Percentiles rank a stretch among this genome's conserved stretches.
phyloP scores from a whole-genome alignment of 2,888 invertebrate genomes.

The Operophtera brumata region DNA sequence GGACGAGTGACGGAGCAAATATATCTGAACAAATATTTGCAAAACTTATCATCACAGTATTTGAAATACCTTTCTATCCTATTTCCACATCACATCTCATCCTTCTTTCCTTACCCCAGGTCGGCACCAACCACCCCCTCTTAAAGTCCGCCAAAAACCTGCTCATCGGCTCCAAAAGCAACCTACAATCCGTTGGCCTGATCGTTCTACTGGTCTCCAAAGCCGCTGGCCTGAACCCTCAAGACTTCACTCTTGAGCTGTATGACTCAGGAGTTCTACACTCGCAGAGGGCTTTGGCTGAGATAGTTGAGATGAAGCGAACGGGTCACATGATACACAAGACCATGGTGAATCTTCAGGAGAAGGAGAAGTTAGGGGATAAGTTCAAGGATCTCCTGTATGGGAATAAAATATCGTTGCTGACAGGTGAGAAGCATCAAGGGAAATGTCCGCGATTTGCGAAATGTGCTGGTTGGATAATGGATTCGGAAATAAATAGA shows the following conservation, averaged over 20 bases:
- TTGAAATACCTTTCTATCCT: too few species aligned
- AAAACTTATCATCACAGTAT: too few species aligned
- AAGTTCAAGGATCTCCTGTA: conserved; percentile 66
- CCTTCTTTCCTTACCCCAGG: conserved; percentile 47
- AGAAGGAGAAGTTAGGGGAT: conserved; percentile 53
- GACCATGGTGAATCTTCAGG: conserved; percentile 67
- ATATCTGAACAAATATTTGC: too few species aligned
- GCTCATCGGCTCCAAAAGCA: conserved; percentile 90
- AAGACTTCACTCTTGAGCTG: conserved; percentile 51
- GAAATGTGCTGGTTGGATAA: too few species aligned
- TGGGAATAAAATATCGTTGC: conserved; percentile 69
- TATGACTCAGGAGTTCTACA: conserved; percentile 67
- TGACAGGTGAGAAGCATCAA: conserved; percentile 54
- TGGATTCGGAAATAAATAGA: too few species aligned
- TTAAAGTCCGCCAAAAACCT: conserved; percentile 91
- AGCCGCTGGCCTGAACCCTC: conserved; percentile 82
- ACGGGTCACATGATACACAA: conserved; percentile 73
- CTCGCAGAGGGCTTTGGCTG: conserved; percentile 72
- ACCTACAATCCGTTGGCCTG: conserved; percentile 92
- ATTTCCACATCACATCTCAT: background rate
- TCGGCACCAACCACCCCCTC: conserved; percentile 92
- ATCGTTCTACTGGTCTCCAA: conserved; percentile 91
- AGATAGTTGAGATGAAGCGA: conserved; percentile 75
- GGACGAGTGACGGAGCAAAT: too few species aligned
- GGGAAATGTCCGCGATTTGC: background rate